Evolutionary conservation across 2,888 invertebrate species (phyloP).

Genomic region (Erpobdella octoculata): DNA sequence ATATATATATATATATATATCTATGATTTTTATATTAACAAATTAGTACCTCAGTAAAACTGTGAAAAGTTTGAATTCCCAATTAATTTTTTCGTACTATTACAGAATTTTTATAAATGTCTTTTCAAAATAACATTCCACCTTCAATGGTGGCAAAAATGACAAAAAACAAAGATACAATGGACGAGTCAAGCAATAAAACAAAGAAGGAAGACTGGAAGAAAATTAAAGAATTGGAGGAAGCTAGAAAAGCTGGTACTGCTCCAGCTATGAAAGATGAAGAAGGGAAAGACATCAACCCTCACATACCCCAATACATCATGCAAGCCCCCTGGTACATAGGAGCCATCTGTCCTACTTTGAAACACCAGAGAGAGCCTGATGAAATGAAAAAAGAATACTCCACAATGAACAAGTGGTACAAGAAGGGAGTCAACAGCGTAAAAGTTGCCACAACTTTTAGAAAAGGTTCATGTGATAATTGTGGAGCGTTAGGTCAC

Average conservation of each 20-base stretch:
- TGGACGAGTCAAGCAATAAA: slow-evolving; percentile 16
- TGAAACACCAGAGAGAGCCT: slow-evolving; percentile 93
- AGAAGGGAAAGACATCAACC: slow-evolving; percentile 86
- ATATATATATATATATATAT: no score
- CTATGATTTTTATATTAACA: no score
- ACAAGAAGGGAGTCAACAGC: slow-evolving; percentile 74
- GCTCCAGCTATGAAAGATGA: slow-evolving; percentile 80
- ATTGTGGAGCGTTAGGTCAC: slow-evolving; percentile 95
- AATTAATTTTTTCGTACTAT: no score
- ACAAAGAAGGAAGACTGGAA: slow-evolving; percentile 57
- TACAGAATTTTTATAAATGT: slow-evolving; percentile 44
- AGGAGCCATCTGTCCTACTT: slow-evolving; percentile 79
- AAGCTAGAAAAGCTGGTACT: slow-evolving; percentile 85
- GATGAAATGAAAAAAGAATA: slow-evolving; percentile 70
- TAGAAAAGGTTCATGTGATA: slow-evolving; percentile 77
- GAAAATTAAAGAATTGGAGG: slow-evolving; percentile 93
- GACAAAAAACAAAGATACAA: slow-evolving; percentile 41
- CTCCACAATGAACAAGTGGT: slow-evolving; percentile 70
- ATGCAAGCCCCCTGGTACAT: slow-evolving; percentile 94
- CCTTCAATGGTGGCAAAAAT: slow-evolving; percentile 50
- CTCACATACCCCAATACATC: slow-evolving; percentile 98
- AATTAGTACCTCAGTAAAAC: no score
- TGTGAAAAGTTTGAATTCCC: no score
- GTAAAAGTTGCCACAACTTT: slow-evolving; percentile 48
- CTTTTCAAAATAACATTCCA: slow-evolving; percentile 49